These are phyloP conservation scores for Diadophis punctatus DNA, from an alignment of 2,113 vertebrate genomes.

Conservation along the genomic window DNA sequence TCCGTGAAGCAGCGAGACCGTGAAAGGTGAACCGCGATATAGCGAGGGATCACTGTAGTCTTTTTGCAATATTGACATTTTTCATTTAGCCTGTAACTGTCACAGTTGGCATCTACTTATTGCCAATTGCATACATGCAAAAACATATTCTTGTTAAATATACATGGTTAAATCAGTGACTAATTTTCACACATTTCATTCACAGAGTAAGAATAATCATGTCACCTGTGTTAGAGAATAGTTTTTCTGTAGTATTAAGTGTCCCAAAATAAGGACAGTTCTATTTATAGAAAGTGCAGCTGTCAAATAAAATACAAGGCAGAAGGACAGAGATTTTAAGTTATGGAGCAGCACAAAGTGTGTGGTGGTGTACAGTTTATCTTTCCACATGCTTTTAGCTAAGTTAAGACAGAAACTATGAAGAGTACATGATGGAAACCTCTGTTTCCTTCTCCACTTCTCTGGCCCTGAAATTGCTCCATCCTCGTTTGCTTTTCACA, in stretches of 20 bases:
- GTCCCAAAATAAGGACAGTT: not conserved
- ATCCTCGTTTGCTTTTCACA: not conserved
- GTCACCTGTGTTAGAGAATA: not conserved
- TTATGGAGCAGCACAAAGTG: not conserved
- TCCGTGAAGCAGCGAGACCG: too few species aligned
- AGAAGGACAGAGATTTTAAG: not conserved
- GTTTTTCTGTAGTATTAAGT: not conserved
- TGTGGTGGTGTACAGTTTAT: not conserved
- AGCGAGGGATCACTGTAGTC: too few species aligned
- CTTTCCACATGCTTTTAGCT: not conserved
- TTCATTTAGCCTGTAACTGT: constrained; percentile 11
- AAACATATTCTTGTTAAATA: not conserved
- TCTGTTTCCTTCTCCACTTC: not conserved
- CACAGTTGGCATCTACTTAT: not conserved
- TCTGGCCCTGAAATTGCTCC: not conserved
- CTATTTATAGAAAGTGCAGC: not conserved
- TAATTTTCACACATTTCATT: not conserved
- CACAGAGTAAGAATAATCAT: not conserved
- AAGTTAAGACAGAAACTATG: not conserved
- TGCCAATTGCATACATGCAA: not conserved
- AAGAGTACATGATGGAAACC: not conserved
- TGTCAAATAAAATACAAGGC: not conserved
- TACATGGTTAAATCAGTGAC: not conserved
- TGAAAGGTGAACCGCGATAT: too few species aligned
- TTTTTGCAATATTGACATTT: not conserved